These are phyloP conservation scores for Brachirus orientalis DNA, from an alignment of 2,113 vertebrate species.

Conservation along the genomic window DNA sequence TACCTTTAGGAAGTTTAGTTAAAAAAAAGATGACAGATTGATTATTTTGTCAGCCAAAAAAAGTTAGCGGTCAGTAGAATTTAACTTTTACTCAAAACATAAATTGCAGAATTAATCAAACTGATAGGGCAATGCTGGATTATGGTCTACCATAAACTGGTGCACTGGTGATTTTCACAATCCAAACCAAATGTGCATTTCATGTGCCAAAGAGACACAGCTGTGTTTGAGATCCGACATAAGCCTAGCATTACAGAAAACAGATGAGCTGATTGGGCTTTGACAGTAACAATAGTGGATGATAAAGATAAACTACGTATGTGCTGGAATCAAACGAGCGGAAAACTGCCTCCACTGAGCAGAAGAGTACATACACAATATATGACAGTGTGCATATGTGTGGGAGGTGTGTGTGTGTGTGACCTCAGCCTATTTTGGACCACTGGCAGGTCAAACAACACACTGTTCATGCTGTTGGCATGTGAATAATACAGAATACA, in stretches of 20 bases:
- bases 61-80: no score
- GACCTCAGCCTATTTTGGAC: constrained; percentile 64
- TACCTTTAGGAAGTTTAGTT: no score
- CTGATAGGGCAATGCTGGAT: background rate
- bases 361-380: constrained; percentile 17
- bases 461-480: constrained; percentile 9
- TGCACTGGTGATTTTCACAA: constrained; percentile 7
- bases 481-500: constrained; percentile 6
- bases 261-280: background rate
- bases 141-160: background rate
- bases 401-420: constrained; percentile 49
- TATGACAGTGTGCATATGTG: constrained; percentile 33
- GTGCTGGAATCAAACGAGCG: constrained; percentile 1
- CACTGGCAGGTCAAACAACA: constrained; percentile 41
- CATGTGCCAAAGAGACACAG: constrained; percentile 22
- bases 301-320: constrained; percentile 6
- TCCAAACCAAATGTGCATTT: constrained; percentile 1
- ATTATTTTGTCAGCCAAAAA: no score
- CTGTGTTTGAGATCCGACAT: constrained; percentile 28
- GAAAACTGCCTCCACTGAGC: background rate
- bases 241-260: constrained; percentile 14
- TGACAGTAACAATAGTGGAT: constrained; percentile 1
- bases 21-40: no score
- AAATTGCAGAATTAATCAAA: no score
- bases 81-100: no score